These are phyloP conservation scores for Malurus melanocephalus DNA, from an alignment of 2,113 vertebrate species.

Conservation along the genomic window DNA sequence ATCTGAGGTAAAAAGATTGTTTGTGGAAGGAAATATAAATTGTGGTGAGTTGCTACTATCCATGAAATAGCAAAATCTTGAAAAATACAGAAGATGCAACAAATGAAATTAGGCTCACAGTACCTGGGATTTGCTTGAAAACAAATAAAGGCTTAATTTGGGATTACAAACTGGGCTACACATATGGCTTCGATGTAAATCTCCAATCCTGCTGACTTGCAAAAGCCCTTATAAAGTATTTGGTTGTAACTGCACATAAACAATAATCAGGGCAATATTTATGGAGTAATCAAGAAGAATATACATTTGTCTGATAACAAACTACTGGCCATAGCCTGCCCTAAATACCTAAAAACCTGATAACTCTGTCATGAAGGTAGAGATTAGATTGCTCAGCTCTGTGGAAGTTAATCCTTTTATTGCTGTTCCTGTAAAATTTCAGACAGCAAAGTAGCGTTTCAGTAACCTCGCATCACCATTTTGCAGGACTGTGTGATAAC, in stretches of 20 bases:
- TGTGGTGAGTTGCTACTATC: background rate
- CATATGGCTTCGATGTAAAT: background rate
- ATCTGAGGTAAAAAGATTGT: background rate
- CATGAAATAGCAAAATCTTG: background rate
- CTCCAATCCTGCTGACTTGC: background rate
- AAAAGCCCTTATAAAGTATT: background rate
- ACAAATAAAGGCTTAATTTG: constrained; percentile 18
- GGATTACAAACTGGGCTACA: background rate
- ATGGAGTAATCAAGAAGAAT: background rate
- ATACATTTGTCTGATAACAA: background rate
- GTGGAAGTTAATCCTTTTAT: constrained; percentile 31
- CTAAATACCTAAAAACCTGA: background rate
- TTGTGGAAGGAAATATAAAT: background rate
- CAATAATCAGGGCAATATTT: background rate
- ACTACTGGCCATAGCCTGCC: background rate
- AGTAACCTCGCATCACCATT: background rate
- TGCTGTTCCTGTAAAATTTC: background rate
- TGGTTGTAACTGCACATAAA: background rate
- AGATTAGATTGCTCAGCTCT: background rate
- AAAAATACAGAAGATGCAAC: background rate
- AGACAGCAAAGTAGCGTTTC: background rate
- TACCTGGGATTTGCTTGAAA: background rate
- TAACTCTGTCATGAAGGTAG: background rate
- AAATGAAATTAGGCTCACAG: background rate
- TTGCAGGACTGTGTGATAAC: background rate